phyloP scores from a whole-genome alignment of 2,113 vertebrate species.

The Alosa alosa region DNA sequence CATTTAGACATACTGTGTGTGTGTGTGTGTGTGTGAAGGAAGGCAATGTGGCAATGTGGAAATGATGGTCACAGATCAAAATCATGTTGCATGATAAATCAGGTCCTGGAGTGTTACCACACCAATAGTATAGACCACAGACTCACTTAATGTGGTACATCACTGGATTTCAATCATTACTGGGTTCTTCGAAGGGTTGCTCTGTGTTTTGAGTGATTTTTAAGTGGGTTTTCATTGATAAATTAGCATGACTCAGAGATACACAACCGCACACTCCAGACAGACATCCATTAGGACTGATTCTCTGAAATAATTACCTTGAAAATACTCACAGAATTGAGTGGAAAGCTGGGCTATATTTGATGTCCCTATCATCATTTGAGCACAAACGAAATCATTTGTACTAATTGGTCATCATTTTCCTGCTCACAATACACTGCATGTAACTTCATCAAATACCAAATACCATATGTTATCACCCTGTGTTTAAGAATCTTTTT shows the following conservation, averaged over 20 bases:
- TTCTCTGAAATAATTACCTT: slow-evolving; percentile 27
- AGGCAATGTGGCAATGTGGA: not conserved
- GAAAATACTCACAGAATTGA: not conserved
- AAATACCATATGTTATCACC: not conserved
- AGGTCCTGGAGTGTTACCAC: not conserved
- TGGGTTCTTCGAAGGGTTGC: slow-evolving; percentile 36
- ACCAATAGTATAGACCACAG: not conserved
- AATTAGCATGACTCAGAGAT: not conserved
- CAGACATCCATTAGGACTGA: slow-evolving; percentile 50
- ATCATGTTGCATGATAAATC: not conserved
- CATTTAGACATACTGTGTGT: not conserved
- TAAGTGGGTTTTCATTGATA: slow-evolving; percentile 20
- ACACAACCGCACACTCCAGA: slow-evolving; percentile 32
- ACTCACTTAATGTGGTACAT: not conserved
- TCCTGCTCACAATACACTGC: not conserved
- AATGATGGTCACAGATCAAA: not conserved
- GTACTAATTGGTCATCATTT: not conserved
- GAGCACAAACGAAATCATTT: not conserved
- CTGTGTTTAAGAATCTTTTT: not conserved
- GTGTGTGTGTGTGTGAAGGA: too few relatives aligned
- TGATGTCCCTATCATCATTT: not conserved
- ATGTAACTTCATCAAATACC: not conserved
- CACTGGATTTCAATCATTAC: not conserved
- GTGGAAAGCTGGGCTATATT: not conserved
- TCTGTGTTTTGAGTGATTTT: slow-evolving; percentile 13